Evolutionary conservation across 2,113 vertebrate species (phyloP), one percentile per base, ranked within the genome.

Genomic region (Coregonus clupeaformis): DNA sequence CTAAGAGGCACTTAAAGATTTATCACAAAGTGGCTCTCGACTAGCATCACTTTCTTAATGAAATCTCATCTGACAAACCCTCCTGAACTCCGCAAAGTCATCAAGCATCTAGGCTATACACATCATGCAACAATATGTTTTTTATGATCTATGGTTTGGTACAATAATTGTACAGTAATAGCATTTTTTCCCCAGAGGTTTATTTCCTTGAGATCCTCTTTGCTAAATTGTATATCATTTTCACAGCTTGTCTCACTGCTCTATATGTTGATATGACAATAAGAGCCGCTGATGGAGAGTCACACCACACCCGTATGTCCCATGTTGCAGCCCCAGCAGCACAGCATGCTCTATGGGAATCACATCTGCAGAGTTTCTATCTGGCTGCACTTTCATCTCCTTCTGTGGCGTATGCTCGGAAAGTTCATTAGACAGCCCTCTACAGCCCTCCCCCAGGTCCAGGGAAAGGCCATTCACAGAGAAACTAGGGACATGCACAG

Each of bases 1-100:
- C 68, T 77, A 81, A 75, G 76, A 84, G 71, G 74, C 72, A 76
- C 79, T 89, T 81, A 45, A 85, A 86, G 75, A 84, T 86, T 86
- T 74, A 88, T 85, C 69, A 74, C 68, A 74, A 80, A 79, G 85
- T 82, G 82, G 76, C 79, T 80, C 66, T 68, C 30, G 12, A 74
- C 71, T 72, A 66, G 76, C 52, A 77, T 84, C 59, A 36, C 72
- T 78, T 67, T 69, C 72, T 74, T 72, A 80, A 55, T 78, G 69
- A 80, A 85, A 78, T 67, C 78, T 80, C 71, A 75, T 78, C 79
- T 84, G 81, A 84, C 72, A 69, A 71, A 67, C 84, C 30, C 66
- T 72, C 73, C 68, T 11, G 13, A 71, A 62, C 30, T 25, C 70
- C 75, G 76, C 72, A 52, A 52, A 18, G 12, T 5, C 4, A 16